A percentile compares a stretch with the other conserved stretches of the same genome.
These are phyloP conservation scores for Sclerodermus sp. DNA, from an alignment of 2,888 invertebrate genomes.

Conservation along the genomic window DNA sequence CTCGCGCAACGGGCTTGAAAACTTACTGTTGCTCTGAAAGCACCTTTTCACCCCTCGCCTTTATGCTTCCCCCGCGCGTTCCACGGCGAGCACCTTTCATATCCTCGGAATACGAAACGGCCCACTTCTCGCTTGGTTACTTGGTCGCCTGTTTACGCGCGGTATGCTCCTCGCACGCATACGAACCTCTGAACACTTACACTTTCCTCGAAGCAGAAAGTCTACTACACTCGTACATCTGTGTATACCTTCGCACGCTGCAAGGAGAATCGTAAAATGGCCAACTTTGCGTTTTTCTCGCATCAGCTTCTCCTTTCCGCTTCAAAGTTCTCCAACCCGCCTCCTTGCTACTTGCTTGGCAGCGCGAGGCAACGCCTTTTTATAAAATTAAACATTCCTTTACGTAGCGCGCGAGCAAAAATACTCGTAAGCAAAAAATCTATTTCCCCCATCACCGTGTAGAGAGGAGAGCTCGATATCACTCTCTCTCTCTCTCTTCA, in stretches of 20 bases:
- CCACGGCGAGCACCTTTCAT: constrained; percentile 8
- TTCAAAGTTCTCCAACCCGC: constrained; percentile 13
- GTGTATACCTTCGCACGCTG: constrained; percentile 5
- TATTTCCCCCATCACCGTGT: too few relatives aligned
- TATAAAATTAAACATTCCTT: constrained; percentile 24
- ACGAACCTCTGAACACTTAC: not conserved
- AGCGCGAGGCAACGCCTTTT: constrained; percentile 18
- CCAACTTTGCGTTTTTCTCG: constrained; percentile 19
- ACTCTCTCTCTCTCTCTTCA: too few relatives aligned
- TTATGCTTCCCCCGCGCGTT: not conserved
- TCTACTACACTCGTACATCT: too few relatives aligned
- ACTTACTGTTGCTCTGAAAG: not conserved
- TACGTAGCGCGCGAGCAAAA: constrained; percentile 9
- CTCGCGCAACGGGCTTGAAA: too few relatives aligned
- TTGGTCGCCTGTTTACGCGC: not conserved
- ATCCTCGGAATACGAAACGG: constrained; percentile 6
- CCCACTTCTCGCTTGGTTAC: constrained; percentile 10
- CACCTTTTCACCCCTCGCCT: constrained; percentile 4
- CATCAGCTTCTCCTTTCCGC: not conserved
- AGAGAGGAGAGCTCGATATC: too few relatives aligned
- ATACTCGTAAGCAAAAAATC: too few relatives aligned
- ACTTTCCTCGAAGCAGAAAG: not conserved
- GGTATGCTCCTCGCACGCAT: not conserved
- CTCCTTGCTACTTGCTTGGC: constrained; percentile 7
- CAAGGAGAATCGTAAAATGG: constrained; percentile 25